Conservation (phyloP, 1,140 invertebrate genomes). For the Harlomillsia oculata region DNA sequence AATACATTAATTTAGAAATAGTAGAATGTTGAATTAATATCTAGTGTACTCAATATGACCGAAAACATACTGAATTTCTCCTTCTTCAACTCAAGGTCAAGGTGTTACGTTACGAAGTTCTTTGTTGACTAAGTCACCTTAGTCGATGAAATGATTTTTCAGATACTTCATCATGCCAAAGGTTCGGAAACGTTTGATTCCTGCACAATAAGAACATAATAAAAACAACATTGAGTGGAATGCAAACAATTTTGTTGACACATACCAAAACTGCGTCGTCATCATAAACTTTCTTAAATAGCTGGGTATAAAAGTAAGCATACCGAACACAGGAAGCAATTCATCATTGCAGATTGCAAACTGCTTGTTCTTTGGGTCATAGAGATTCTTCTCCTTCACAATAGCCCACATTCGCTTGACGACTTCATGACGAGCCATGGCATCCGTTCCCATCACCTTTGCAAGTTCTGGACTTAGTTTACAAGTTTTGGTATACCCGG, state of each 20-base stretch:
- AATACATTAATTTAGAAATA: too few relatives aligned
- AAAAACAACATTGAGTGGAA: too few relatives aligned
- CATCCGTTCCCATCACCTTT: conserved; percentile 69
- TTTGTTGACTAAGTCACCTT: too few relatives aligned
- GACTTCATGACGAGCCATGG: conserved; percentile 81
- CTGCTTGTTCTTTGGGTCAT: conserved; percentile 74
- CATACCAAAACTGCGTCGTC: too few relatives aligned
- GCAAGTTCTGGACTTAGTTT: conserved; percentile 77
- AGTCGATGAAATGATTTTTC: conserved; percentile 76
- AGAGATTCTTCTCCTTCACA: conserved; percentile 82
- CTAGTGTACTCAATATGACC: too few relatives aligned
- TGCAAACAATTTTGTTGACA: too few relatives aligned
- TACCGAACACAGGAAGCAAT: conserved; percentile 72
- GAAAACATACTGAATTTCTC: too few relatives aligned
- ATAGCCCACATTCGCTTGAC: conserved; percentile 86
- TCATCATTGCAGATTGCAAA: conserved; percentile 88
- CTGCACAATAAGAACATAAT: conserved; percentile 35
- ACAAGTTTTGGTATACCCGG: conserved; percentile 69
- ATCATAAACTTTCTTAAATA: background rate
- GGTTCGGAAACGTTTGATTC: conserved; percentile 77
- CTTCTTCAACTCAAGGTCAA: too few relatives aligned
- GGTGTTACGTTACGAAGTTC: too few relatives aligned
- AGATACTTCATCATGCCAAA: conserved; percentile 94
- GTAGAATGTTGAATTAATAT: too few relatives aligned
- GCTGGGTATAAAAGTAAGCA: conserved; percentile 24